A percentile compares a stretch with the other conserved stretches of the same genome.
Conservation (phyloP, 2,113 vertebrate genomes). For the Scophthalmus maximus region DNA sequence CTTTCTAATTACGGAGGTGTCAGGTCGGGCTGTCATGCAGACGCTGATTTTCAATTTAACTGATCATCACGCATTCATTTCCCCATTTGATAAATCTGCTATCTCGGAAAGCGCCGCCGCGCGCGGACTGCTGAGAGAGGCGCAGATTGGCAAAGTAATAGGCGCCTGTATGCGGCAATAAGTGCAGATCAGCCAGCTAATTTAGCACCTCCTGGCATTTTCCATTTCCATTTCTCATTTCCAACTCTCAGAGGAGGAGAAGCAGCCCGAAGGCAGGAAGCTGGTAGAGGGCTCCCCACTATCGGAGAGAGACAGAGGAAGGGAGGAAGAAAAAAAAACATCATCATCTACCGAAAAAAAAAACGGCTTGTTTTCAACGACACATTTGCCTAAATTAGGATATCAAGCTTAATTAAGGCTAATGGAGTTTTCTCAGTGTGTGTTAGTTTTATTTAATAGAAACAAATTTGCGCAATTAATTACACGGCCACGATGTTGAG, state of each 20-base stretch:
- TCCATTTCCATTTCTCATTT: slow-evolving; percentile 99
- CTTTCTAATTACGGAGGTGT: slow-evolving; percentile 99
- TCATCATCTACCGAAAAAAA: slow-evolving; percentile 70
- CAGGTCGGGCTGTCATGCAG: slow-evolving; percentile 99
- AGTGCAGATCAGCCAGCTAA: slow-evolving; percentile 99
- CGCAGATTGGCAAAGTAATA: slow-evolving; percentile 97
- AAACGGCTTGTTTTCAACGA: slow-evolving; percentile 98
- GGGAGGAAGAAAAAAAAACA: slow-evolving; percentile 18
- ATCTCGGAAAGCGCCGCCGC: slow-evolving; percentile 95
- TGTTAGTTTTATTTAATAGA: slow-evolving; percentile 99
- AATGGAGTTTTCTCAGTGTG: slow-evolving; percentile 99
- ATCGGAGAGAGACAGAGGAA: slow-evolving; percentile 79
- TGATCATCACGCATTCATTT: slow-evolving; percentile 99
- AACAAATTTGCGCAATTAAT: slow-evolving; percentile 99
- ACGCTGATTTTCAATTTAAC: slow-evolving; percentile 99
- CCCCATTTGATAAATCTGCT: slow-evolving; percentile 99
- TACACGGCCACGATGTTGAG: slow-evolving; percentile 98
- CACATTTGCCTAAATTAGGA: slow-evolving; percentile 99
- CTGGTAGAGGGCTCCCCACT: slow-evolving; percentile 89
- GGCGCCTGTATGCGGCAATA: slow-evolving; percentile 98
- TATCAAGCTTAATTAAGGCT: slow-evolving; percentile 99
- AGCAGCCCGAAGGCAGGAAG: slow-evolving; percentile 96
- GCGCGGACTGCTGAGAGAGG: slow-evolving; percentile 98
- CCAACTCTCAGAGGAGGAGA: slow-evolving; percentile 95
- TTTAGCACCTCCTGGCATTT: slow-evolving; percentile 99